Base-by-base conservation (phyloP, 2,888 invertebrate species). In the Drosophila pegasa region DNA sequence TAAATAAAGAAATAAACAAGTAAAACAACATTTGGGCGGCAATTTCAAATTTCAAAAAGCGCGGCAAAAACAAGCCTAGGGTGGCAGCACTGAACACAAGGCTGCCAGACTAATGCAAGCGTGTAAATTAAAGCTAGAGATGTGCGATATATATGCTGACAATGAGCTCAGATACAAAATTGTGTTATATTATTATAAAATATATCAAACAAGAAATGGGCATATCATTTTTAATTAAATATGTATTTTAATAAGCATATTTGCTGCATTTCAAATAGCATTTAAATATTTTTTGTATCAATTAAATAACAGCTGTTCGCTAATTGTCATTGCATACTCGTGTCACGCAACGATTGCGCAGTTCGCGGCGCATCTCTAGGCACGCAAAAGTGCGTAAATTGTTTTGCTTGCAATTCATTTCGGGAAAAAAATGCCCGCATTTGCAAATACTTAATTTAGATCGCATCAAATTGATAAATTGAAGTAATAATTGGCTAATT, bases 11-110 rank as follows among this genome's bases (percentile, higher is more conserved):
- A 29, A 22, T 10, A 20, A 29, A 29, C 29, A 40, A 40, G 6
- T 29, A 12, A 27, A 22, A 1, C 12, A 8, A 5, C 22, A n/a
- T 0, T 16, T n/a, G 6, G 5, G 22, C 14, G 33, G 14, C 2
- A n/a, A n/a, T n/a, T 48, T 33, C 9, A 20, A 22, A 12, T 50
- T 74, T 50, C 0, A 64, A 57, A 31, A 35, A 29, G 14, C 37
- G 54, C 43, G 56, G 45, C 8, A 3, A n/a, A 9, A 5, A 18
- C 5, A 1, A 18, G 3, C 1, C 8, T 0, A 2, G 18, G 7
- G n/a, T 40, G 40, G 54, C 31, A 54, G 2, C 40, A 22, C n/a
- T 31, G 5, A 0, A 1, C 1, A 2, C 8, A 35, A 25, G 2
- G 43, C 9, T 69, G 48, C 16, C 18, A 41, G 41, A 41, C 10